These are phyloP conservation scores for Dreissena polymorpha DNA, from an alignment of 1,140 invertebrate species.

Conservation along the genomic window DNA sequence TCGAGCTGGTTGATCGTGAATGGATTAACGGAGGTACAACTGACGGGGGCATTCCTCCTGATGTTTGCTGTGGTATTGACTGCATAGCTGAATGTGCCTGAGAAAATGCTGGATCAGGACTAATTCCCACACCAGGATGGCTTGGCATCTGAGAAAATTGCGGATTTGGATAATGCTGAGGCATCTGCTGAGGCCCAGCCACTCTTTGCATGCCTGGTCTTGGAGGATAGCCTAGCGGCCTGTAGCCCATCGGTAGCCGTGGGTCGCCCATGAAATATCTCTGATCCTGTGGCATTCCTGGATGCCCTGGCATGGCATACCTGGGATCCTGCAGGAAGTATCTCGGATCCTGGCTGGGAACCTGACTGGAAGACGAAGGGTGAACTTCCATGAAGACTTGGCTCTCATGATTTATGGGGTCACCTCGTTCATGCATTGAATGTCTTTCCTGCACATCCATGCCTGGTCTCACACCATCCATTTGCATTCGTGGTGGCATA, in stretches of 20 bases:
- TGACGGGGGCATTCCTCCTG: not conserved
- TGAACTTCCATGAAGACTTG: not conserved
- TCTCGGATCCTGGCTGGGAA: constrained; percentile 20
- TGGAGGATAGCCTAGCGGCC: constrained; percentile 19
- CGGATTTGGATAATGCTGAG: not conserved
- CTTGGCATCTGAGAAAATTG: constrained; percentile 6
- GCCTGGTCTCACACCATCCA: not conserved
- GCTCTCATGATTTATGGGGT: not conserved
- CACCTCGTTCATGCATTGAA: constrained; percentile 1
- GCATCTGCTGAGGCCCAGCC: not conserved
- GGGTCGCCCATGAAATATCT: constrained; percentile 41
- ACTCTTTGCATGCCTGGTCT: constrained; percentile 31
- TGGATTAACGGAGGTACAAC: not conserved
- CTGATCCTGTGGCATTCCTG: constrained; percentile 11
- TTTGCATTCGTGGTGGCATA: not conserved
- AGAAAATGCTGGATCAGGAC: not conserved
- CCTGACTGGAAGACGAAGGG: not conserved
- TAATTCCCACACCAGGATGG: not conserved
- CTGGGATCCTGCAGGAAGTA: constrained; percentile 44
- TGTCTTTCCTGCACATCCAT: constrained; percentile 9
- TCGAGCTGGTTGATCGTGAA: not conserved
- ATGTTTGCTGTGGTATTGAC: not conserved
- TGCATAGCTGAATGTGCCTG: not conserved
- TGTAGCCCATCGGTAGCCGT: constrained; percentile 37
- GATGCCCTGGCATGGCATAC: constrained; percentile 5